A percentile compares a stretch with the other conserved stretches of the same genome.
Conservation (phyloP, 2,113 vertebrate genomes). For the Varanus salvator region DNA sequence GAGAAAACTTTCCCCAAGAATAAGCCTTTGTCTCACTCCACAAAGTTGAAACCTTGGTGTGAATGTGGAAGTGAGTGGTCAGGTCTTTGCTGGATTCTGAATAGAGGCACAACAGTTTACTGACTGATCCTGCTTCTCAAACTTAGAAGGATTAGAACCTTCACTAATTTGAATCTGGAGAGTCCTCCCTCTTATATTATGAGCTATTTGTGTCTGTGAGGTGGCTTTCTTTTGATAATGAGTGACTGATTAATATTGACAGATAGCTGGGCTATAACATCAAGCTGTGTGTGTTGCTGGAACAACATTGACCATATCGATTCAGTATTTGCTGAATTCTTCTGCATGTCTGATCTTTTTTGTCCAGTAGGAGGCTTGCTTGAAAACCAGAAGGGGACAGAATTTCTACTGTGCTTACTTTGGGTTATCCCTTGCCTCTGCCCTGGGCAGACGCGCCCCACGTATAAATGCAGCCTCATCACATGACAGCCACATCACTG, state of each 20-base stretch:
- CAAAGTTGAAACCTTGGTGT: neutral
- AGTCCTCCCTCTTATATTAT: too few relatives aligned
- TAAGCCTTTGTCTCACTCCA: too few relatives aligned
- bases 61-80: neutral
- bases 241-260: constrained; percentile 46
- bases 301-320: constrained; percentile 63
- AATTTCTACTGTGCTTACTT: neutral
- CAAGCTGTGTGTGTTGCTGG: constrained; percentile 30
- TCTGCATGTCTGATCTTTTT: constrained; percentile 36
- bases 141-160: too few relatives aligned
- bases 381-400: neutral
- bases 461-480: too few relatives aligned
- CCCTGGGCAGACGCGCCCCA: neutral
- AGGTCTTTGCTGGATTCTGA: too few relatives aligned
- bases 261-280: constrained; percentile 24
- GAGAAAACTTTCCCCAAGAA: neutral
- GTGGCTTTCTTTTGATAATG: constrained; percentile 29
- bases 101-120: too few relatives aligned
- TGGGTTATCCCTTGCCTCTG: too few relatives aligned
- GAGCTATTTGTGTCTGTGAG: neutral
- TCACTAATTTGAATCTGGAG: too few relatives aligned
- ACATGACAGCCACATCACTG: too few relatives aligned
- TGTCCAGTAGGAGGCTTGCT: too few relatives aligned
- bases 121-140: too few relatives aligned
- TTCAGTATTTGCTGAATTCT: constrained; percentile 45